Base-by-base conservation (phyloP, 2,888 invertebrate genomes). In the Heliconius charithonia region DNA sequence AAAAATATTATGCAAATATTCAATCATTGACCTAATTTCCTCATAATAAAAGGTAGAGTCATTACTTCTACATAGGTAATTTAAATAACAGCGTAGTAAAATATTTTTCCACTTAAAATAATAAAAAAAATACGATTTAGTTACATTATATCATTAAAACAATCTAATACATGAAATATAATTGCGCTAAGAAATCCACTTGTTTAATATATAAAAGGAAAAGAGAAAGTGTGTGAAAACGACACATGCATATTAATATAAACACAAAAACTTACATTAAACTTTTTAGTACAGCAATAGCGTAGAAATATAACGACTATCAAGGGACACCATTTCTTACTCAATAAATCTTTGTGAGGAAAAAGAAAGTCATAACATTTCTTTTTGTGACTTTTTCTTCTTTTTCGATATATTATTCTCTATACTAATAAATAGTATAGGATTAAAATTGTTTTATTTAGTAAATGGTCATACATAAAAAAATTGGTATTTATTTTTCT, bases 161-260 rank as follows among this genome's bases (percentile, higher is more conserved):
- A 41, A 41, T 13, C 4, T 12, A 41, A 12, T 13, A 13, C 41
- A 41, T 12, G 4, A 41, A 41, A 41, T 41, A 41, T 41, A 41
- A 41, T 41, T 13, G 12, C 13, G 3, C 41, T 13, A 41, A 13
- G 19, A 51, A 51, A 51, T 6, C 6, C 45, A 51, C 19, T 51
- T 4, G 19, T 2, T 6, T 51, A n/a, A 51, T 19, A 51, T 51
- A 51, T 19, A 69, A 25, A 41, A 22, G 37, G 10, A 32, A 65
- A n/a, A 67, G n/a, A n/a, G n/a, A 69, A 69, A 69, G 25, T 41
- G 25, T 41, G 67, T 69, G 41, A 69, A 69, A 69, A 41, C 13
- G 25, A 16, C 41, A 37, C 67, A 25, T 69, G 41, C n/a, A 66
- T 66, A 66, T 66, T 66, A 69, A 69, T 69, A 69, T 41, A 41